Conservation (phyloP, 1,140 invertebrate species). For the Neuroterus valhalla region DNA sequence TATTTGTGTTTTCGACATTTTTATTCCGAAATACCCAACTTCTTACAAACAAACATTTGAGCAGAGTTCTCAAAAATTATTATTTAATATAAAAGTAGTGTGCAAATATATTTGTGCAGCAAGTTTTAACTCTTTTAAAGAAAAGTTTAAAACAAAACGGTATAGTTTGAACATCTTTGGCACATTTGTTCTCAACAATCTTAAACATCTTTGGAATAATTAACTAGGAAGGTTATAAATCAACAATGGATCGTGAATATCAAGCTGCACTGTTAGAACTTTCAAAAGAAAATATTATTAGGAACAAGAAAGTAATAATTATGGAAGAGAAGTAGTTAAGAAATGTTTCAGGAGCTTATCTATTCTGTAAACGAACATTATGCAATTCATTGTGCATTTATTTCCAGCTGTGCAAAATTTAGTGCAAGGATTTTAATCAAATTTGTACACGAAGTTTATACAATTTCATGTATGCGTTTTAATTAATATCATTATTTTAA, state of each 20-base stretch:
- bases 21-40: not conserved
- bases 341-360: no score
- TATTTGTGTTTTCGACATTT: not conserved
- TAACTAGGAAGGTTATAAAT: not conserved
- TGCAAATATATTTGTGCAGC: slow-evolving; percentile 11
- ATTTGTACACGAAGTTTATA: not conserved
- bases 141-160: not conserved
- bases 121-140: not conserved
- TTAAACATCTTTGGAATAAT: slow-evolving; percentile 27
- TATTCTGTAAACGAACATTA: no score
- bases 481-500: not conserved
- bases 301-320: not conserved
- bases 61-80: not conserved
- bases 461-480: not conserved
- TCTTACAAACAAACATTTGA: not conserved
- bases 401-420: no score
- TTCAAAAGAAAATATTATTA: no score
- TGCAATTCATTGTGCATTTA: no score
- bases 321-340: not conserved
- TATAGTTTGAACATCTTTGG: not conserved
- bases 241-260: not conserved
- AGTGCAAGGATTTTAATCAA: not conserved
- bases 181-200: slow-evolving; percentile 15
- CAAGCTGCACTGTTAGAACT: slow-evolving; percentile 4
- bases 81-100: not conserved